A percentile compares a stretch with the other conserved stretches of the same genome.
phyloP scores from a whole-genome alignment of 2,888 invertebrate species.

The Serripes groenlandicus region DNA sequence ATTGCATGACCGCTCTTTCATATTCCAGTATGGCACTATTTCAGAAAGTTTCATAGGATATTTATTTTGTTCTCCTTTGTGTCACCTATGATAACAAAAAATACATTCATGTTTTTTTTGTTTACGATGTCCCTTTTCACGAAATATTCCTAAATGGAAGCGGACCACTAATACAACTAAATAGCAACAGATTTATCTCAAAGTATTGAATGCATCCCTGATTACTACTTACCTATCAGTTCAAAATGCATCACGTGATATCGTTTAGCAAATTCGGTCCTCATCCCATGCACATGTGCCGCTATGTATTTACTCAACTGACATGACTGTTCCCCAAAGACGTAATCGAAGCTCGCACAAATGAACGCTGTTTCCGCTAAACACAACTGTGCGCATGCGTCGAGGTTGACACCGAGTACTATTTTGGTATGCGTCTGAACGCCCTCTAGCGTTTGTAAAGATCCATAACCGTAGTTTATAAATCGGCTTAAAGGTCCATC shows the following conservation, averaged over 20 bases:
- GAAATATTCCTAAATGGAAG: too few species aligned
- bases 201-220: too few species aligned
- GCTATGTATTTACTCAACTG: conserved; percentile 83
- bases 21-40: too few species aligned
- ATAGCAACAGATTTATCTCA: too few species aligned
- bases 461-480: conserved; percentile 83
- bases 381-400: conserved; percentile 83
- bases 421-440: conserved; percentile 81
- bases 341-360: conserved; percentile 83
- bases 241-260: conserved; percentile 83
- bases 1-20: too few species aligned
- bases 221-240: conserved; percentile 77
- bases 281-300: conserved; percentile 81
- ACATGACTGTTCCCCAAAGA: conserved; percentile 80
- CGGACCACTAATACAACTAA: too few species aligned
- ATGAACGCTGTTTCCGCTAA: conserved; percentile 80
- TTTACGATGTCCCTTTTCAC: too few species aligned
- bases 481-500: conserved; percentile 82
- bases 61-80: too few species aligned
- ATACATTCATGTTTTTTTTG: too few species aligned
- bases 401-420: conserved; percentile 80
- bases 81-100: too few species aligned
- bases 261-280: conserved; percentile 69
- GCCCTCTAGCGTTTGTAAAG: conserved; percentile 78
- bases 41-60: too few species aligned